Percentiles rank a stretch among this genome's conserved stretches.
Conservation (phyloP, 2,797 vertebrate genomes). For the Odontamblyopus lacepedii region DNA sequence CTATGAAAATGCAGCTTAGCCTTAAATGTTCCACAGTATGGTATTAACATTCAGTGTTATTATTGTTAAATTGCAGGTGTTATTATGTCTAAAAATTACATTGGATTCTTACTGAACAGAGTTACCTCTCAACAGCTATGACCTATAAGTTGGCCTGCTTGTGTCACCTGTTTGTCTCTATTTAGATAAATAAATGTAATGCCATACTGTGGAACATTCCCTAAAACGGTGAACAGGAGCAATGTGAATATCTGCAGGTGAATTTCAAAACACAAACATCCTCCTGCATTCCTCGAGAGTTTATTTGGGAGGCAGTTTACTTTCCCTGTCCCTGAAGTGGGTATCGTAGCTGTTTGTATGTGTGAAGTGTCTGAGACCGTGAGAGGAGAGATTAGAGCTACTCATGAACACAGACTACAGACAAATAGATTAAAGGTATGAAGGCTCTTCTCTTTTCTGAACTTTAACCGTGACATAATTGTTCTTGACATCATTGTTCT, state of each 20-base stretch:
- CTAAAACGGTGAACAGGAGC: slow-evolving; percentile 12
- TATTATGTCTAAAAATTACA: not conserved
- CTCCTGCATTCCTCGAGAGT: slow-evolving; percentile 50
- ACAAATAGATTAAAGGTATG: slow-evolving; percentile 45
- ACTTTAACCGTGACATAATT: slow-evolving; percentile 1
- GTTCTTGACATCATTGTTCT: not conserved
- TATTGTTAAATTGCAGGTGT: not conserved
- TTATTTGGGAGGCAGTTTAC: slow-evolving; percentile 53
- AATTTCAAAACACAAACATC: slow-evolving; percentile 52
- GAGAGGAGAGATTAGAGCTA: slow-evolving; percentile 30
- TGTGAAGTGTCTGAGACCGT: slow-evolving; percentile 38
- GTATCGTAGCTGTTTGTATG: slow-evolving; percentile 54
- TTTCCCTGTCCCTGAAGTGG: slow-evolving; percentile 21
- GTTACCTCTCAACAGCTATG: too few species aligned
- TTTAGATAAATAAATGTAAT: too few species aligned
- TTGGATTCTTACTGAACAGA: not conserved
- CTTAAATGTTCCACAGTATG: too few species aligned
- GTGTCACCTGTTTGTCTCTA: too few species aligned
- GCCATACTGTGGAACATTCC: not conserved
- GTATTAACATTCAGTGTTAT: not conserved
- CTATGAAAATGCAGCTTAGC: too few species aligned
- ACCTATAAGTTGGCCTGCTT: too few species aligned
- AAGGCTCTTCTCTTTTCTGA: slow-evolving; percentile 27
- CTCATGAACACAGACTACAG: slow-evolving; percentile 44
- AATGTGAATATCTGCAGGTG: slow-evolving; percentile 16